phyloP scores from a whole-genome alignment of 2,888 invertebrate species.

The Tromatobia lineatoria region DNA sequence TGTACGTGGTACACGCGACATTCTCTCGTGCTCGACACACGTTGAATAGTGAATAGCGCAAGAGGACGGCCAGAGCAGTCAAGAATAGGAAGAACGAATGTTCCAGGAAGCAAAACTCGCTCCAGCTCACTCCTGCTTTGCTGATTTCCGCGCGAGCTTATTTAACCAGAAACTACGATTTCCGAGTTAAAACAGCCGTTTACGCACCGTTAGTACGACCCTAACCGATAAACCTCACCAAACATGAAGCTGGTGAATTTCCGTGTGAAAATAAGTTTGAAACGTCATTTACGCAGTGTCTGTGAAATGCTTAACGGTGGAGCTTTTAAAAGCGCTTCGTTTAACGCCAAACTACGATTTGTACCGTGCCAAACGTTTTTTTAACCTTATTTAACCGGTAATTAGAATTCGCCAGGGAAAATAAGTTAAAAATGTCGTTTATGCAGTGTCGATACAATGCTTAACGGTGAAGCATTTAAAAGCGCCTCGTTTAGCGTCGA shows the following conservation, averaged over 20 bases:
- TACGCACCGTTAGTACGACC: too few relatives aligned
- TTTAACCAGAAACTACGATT: neutral
- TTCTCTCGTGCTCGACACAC: constrained; percentile 55
- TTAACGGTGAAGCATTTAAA: too few relatives aligned
- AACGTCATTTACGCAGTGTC: neutral
- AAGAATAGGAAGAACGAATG: constrained; percentile 50
- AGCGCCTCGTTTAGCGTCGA: too few relatives aligned
- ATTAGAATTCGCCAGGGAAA: too few relatives aligned
- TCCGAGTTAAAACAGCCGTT: neutral
- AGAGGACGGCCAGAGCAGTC: constrained; percentile 19
- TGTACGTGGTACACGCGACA: constrained; percentile 11
- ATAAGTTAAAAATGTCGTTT: neutral
- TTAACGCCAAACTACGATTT: neutral
- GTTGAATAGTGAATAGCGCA: constrained; percentile 57
- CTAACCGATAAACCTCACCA: too few relatives aligned
- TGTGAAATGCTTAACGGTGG: too few relatives aligned
- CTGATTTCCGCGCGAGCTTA: neutral
- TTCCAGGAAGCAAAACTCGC: constrained; percentile 47
- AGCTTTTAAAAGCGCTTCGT: too few relatives aligned
- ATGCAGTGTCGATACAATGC: neutral
- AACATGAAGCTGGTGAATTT: too few relatives aligned
- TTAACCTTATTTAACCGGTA: too few relatives aligned
- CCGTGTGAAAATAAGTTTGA: too few relatives aligned
- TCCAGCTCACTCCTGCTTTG: neutral
- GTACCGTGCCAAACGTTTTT: too few relatives aligned